Percentiles rank a stretch among this genome's conserved stretches.
phyloP scores from a whole-genome alignment of 2,797 vertebrate genomes.

The Sebastes matsubarae region DNA sequence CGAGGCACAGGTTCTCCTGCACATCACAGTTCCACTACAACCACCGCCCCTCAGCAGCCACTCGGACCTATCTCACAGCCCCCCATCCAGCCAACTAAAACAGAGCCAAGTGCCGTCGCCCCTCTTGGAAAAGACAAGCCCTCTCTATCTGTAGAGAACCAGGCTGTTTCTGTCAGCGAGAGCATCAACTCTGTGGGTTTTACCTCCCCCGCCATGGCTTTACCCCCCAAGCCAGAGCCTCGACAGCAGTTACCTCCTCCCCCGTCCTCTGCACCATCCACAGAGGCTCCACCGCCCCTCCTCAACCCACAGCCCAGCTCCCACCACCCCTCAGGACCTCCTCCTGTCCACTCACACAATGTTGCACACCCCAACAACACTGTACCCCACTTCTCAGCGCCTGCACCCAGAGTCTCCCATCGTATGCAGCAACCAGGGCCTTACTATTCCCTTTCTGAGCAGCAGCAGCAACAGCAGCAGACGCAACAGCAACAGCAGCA shows the following conservation, averaged over 20 bases:
- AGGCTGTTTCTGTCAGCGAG: conserved; percentile 66
- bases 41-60: conserved; percentile 77
- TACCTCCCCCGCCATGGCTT: conserved; percentile 71
- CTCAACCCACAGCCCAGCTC: conserved; percentile 80
- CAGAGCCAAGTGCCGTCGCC: conserved; percentile 82
- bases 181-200: conserved; percentile 82
- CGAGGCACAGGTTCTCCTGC: conserved; percentile 80
- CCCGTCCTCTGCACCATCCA: conserved; percentile 83
- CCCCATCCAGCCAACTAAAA: conserved; percentile 78
- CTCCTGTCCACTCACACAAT: conserved; percentile 81
- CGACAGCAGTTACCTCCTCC: conserved; percentile 81
- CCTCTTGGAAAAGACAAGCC: conserved; percentile 88
- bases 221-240: conserved; percentile 80
- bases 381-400: conserved; percentile 92
- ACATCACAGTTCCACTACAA: conserved; percentile 80
- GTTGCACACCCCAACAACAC: conserved; percentile 91
- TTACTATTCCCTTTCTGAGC: conserved; percentile 87
- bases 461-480: conserved; percentile 67
- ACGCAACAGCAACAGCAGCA: conserved; percentile 57
- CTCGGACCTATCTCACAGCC: conserved; percentile 84
- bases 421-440: conserved; percentile 94
- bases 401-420: conserved; percentile 91
- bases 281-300: conserved; percentile 82
- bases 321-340: conserved; percentile 79
- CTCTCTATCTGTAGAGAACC: conserved; percentile 66